A percentile compares a stretch with the other conserved stretches of the same genome.
Conservation (phyloP, 2,113 vertebrate genomes). For the Morone chrysops region DNA sequence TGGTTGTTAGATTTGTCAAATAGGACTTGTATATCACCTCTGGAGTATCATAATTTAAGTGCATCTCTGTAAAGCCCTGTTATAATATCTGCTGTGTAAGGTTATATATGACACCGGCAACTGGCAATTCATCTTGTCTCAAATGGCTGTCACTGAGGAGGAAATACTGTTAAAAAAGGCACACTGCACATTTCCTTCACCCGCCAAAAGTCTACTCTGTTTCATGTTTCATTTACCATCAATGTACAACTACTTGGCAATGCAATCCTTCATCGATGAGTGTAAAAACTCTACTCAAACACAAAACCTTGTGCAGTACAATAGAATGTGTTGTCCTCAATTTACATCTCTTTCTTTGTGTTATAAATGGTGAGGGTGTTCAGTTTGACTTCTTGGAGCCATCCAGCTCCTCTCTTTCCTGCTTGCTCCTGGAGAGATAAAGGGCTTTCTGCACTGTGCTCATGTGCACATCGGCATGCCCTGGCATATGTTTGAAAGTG, state of each 20-base stretch:
- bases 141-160: slow-evolving; percentile 91
- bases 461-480: slow-evolving; percentile 65
- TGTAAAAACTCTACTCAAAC: slow-evolving; percentile 61
- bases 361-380: slow-evolving; percentile 47
- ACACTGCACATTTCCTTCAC: slow-evolving; percentile 87
- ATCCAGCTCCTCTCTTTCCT: slow-evolving; percentile 57
- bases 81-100: slow-evolving; percentile 50
- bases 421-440: slow-evolving; percentile 69
- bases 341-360: slow-evolving; percentile 59
- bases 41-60: slow-evolving; percentile 61
- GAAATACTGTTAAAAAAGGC: slow-evolving; percentile 83
- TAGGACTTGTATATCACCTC: slow-evolving; percentile 74
- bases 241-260: slow-evolving; percentile 77
- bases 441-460: slow-evolving; percentile 71
- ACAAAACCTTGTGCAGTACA: slow-evolving; percentile 39
- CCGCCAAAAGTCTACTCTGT: slow-evolving; percentile 89
- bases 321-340: slow-evolving; percentile 46
- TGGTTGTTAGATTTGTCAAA: slow-evolving; percentile 68
- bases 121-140: slow-evolving; percentile 89
- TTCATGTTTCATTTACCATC: slow-evolving; percentile 86
- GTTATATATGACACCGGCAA: slow-evolving; percentile 79
- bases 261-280: slow-evolving; percentile 89
- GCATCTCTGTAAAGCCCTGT: slow-evolving; percentile 44
- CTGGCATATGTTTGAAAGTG: slow-evolving; percentile 76
- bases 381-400: slow-evolving; percentile 66